Evolutionary conservation across 2,113 vertebrate species (phyloP), one percentile per base, ranked within the genome.

Genomic region (Pelvicachromis taeniatus): DNA sequence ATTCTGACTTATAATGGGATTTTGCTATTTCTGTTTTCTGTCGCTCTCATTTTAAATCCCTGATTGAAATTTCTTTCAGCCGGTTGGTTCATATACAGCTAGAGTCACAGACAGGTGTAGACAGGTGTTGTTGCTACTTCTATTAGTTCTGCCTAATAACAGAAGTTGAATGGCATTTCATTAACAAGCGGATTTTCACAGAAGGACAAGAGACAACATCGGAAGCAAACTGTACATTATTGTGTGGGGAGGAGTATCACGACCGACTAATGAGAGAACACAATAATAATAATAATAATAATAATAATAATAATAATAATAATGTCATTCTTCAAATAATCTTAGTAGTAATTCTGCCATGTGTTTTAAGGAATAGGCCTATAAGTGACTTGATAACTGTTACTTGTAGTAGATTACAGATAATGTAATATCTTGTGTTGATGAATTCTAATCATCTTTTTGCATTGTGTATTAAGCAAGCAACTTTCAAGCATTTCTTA

Each of bases 11-110:
- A 17, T 83, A 54, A 84, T 53, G 35, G 63, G 61, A 63, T 85
- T 85, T 73, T 81, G 40, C 42, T 63, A 35, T 81, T 31, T 9
- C 17, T 52, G 3, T 1, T 45, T 4, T 61, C 19, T 38, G 4
- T 65, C 77, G 13, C 55, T 84, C 35, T 84, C 14, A 58, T 85
- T 75, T 84, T 81, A 14, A 87, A 56, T 80, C 33, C 3, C 2
- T 78, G 75, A 92, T 88, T 83, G 14, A 87, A 87, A 81, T 81
- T 33, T 77, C 56, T 81, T 84, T 35, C 58, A 52, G 29, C 9
- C 10, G 10, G 9, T 48, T 78, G 11, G n/a, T 73, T 63, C 38
- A 77, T 52, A 55, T 50, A 33, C 19, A 59, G 14, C 35, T 45
- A 63, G 29, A 81, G 68, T 84, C 13, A 29, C 29, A 65, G 23